These are phyloP conservation scores for Clanis bilineata DNA, from an alignment of 2,888 invertebrate species.

Conservation along the genomic window DNA sequence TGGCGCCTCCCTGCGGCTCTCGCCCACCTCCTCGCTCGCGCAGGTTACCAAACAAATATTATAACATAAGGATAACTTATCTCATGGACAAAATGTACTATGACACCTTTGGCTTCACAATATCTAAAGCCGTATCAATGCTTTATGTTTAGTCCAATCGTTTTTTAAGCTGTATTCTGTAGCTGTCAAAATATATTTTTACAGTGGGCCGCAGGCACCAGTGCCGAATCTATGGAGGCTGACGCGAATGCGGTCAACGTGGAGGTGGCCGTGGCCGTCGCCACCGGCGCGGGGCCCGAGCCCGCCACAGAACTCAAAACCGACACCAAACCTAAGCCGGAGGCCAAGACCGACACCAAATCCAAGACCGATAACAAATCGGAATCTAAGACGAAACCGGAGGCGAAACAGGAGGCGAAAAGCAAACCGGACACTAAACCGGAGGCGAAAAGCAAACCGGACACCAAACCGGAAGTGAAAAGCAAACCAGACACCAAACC, in stretches of 20 bases:
- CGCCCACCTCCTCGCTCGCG: conserved; percentile 56
- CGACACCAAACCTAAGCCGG: conserved; percentile 32
- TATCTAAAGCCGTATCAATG: too few species aligned
- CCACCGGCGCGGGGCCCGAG: conserved; percentile 28
- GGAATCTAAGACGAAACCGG: conserved; percentile 33
- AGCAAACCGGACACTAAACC: conserved; percentile 32
- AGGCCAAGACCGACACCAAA: conserved; percentile 33
- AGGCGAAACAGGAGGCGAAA: conserved; percentile 33
- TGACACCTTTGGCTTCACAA: too few species aligned
- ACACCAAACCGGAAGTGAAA: conserved; percentile 30
- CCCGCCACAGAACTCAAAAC: conserved; percentile 32
- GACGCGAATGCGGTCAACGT: conserved; percentile 30
- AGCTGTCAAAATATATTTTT: not conserved
- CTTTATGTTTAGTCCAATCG: not conserved
- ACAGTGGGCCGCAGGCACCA: conserved; percentile 65
- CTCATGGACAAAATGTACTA: too few species aligned
- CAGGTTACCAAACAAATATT: conserved; percentile 43
- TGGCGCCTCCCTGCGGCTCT: conserved; percentile 75
- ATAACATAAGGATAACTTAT: too few species aligned
- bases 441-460: conserved; percentile 39
- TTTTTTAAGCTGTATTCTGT: not conserved
- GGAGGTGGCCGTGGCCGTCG: conserved; percentile 27
- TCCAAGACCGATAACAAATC: too few species aligned
- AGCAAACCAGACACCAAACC: conserved; percentile 35
- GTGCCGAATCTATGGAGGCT: conserved; percentile 41